Conservation (phyloP, 2,113 vertebrate genomes). For the Campylomormyrus tamandua region DNA sequence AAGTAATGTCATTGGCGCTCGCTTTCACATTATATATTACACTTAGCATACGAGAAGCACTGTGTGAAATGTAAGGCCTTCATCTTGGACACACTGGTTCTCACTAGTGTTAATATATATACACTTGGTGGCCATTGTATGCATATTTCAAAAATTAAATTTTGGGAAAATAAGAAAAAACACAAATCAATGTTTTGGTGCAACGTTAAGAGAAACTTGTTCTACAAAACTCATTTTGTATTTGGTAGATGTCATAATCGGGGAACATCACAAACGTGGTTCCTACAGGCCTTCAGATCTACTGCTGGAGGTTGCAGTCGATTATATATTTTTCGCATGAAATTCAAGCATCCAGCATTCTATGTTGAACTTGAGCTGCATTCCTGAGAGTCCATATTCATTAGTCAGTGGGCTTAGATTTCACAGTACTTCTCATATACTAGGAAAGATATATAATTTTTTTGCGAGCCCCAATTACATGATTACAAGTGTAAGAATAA, state of each 20-base stretch:
- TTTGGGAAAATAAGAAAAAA: not conserved
- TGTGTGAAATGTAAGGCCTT: not conserved
- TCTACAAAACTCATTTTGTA: not conserved
- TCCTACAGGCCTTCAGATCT: not conserved
- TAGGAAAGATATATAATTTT: not conserved
- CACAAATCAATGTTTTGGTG: not conserved
- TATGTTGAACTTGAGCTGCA: not conserved
- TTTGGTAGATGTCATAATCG: not conserved
- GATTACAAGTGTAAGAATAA: not conserved
- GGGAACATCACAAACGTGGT: not conserved
- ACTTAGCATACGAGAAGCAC: too few species aligned
- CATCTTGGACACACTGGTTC: not conserved
- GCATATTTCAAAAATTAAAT: not conserved
- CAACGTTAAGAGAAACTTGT: not conserved
- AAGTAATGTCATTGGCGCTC: not conserved
- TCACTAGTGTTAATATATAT: not conserved
- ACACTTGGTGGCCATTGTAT: not conserved
- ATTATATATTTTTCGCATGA: not conserved
- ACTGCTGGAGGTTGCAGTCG: not conserved
- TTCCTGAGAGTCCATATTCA: not conserved
- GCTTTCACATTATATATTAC: too few species aligned
- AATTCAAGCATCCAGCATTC: not conserved
- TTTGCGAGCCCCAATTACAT: not conserved
- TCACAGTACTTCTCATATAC: not conserved
- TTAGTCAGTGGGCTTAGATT: not conserved